These are phyloP conservation scores for Sclerodermus sp. DNA, from an alignment of 2,888 invertebrate species.

Conservation along the genomic window DNA sequence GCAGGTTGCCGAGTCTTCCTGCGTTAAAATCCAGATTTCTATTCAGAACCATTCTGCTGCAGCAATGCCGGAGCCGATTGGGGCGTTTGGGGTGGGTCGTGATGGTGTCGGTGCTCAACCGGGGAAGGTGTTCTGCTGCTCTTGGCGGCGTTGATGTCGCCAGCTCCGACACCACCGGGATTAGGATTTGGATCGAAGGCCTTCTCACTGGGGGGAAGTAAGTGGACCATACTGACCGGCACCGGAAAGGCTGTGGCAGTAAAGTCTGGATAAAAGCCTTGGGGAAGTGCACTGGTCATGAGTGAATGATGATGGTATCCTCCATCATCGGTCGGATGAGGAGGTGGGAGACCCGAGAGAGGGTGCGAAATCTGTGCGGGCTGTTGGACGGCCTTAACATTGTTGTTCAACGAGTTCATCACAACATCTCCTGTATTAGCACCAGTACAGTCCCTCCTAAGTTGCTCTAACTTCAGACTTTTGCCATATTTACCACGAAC, in stretches of 20 bases:
- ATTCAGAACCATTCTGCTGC: slow-evolving; percentile 82
- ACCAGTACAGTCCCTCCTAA: slow-evolving; percentile 85
- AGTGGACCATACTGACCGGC: slow-evolving; percentile 82
- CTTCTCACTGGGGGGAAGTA: slow-evolving; percentile 77
- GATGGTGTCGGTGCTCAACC: slow-evolving; percentile 30
- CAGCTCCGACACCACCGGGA: slow-evolving; percentile 60
- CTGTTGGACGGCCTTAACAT: slow-evolving; percentile 61
- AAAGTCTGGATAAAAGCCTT: slow-evolving; percentile 83
- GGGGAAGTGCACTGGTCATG: slow-evolving; percentile 61
- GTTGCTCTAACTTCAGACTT: slow-evolving; percentile 83
- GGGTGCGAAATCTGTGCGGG: slow-evolving; percentile 43
- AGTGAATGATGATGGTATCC: slow-evolving; percentile 47
- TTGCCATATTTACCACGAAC: slow-evolving; percentile 93
- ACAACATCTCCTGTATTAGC: slow-evolving; percentile 73
- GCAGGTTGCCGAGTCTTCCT: too few relatives aligned
- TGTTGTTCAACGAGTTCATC: slow-evolving; percentile 61
- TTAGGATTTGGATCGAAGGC: slow-evolving; percentile 65
- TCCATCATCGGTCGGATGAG: slow-evolving; percentile 43
- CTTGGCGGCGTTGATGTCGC: slow-evolving; percentile 61
- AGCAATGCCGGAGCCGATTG: slow-evolving; percentile 68
- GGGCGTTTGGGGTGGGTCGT: slow-evolving; percentile 62
- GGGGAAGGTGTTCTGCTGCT: slow-evolving; percentile 48
- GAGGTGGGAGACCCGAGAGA: slow-evolving; percentile 36
- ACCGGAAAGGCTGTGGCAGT: slow-evolving; percentile 74
- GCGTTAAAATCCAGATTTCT: too few relatives aligned